Conservation (phyloP, 2,113 vertebrate species). For the Conger conger region DNA sequence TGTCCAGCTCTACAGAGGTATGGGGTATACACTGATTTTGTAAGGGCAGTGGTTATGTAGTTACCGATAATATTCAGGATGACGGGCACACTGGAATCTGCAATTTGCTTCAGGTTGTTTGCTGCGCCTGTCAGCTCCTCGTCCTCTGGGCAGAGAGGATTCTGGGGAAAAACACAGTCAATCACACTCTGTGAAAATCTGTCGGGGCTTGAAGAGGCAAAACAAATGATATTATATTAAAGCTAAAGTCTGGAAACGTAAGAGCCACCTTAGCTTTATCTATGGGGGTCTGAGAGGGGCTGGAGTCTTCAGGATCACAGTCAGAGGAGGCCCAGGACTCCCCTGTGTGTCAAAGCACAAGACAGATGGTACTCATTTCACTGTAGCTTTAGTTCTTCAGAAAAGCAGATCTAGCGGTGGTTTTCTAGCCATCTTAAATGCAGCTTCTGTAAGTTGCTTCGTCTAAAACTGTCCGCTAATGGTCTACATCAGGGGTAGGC, state of each 20-base stretch:
- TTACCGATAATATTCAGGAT: constrained; percentile 94
- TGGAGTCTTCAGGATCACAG: constrained; percentile 36
- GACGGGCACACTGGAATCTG: constrained; percentile 79
- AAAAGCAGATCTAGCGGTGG: too few species aligned
- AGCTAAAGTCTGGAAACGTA: not conserved
- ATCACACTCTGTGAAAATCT: not conserved
- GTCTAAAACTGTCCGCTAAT: too few species aligned
- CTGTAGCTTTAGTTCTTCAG: not conserved
- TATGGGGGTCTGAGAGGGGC: not conserved
- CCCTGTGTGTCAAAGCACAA: constrained; percentile 29
- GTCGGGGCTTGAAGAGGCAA: not conserved
- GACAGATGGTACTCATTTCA: not conserved
- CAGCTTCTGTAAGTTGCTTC: too few species aligned
- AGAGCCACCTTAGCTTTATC: constrained; percentile 38
- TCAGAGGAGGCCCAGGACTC: constrained; percentile 34
- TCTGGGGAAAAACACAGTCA: constrained; percentile 49
- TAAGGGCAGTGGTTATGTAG: not conserved
- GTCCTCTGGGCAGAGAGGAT: constrained; percentile 58
- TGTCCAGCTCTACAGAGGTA: too few species aligned
- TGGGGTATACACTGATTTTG: not conserved
- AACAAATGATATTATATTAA: not conserved
- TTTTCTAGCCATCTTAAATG: too few species aligned
- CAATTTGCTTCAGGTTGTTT: constrained; percentile 71
- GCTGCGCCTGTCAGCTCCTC: constrained; percentile 72
- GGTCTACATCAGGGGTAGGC: too few species aligned